Conservation (phyloP, 2,888 invertebrate species). For the Psococerastis gibbosa region DNA sequence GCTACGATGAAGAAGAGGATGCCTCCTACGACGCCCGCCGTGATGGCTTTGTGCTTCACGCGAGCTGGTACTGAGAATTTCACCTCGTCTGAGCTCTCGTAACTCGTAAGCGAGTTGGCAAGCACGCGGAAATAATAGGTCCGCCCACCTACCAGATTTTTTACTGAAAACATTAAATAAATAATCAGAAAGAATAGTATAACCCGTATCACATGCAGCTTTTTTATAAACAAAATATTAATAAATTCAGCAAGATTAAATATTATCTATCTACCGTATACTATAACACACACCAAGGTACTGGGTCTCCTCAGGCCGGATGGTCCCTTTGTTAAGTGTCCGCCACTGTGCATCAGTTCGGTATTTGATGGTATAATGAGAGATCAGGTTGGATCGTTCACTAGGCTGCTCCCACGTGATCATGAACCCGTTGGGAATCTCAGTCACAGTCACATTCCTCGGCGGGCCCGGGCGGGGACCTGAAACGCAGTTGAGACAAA, state of each 20-base stretch:
- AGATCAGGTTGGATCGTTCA: constrained; percentile 60
- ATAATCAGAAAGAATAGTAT: too few species aligned
- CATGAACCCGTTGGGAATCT: constrained; percentile 74
- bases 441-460: constrained; percentile 73
- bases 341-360: constrained; percentile 80
- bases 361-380: constrained; percentile 83
- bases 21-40: constrained; percentile 91
- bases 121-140: constrained; percentile 84
- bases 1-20: constrained; percentile 94
- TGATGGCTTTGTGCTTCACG: constrained; percentile 88
- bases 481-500: constrained; percentile 29
- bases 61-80: constrained; percentile 78
- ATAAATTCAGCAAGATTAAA: constrained; percentile 8
- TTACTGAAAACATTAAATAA: constrained; percentile 48
- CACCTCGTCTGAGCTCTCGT: constrained; percentile 72
- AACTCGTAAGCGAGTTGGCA: constrained; percentile 70
- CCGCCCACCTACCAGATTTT: constrained; percentile 76
- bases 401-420: constrained; percentile 78
- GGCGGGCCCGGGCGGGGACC: constrained; percentile 87
- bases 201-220: too few species aligned
- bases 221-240: constrained; percentile 10
- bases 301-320: constrained; percentile 74
- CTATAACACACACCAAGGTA: constrained; percentile 46
- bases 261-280: too few species aligned
- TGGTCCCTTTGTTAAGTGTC: constrained; percentile 69